These are phyloP conservation scores for Urophycis tenuis DNA, from an alignment of 2,797 vertebrate species.

Conservation along the genomic window DNA sequence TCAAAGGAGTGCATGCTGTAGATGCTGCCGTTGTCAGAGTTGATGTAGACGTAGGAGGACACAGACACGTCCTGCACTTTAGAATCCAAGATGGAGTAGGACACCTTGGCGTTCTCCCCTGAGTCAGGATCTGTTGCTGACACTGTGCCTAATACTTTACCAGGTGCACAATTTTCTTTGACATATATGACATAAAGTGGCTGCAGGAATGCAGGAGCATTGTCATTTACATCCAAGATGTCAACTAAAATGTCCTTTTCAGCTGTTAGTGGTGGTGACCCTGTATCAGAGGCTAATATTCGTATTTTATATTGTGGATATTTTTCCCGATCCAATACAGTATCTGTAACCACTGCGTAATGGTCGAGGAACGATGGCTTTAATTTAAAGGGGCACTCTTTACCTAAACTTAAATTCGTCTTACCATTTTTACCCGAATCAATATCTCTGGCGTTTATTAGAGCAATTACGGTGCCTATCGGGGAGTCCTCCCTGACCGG, in stretches of 20 bases:
- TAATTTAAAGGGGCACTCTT: conserved; percentile 59
- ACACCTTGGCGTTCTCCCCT: conserved; percentile 56
- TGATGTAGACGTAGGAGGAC: conserved; percentile 77
- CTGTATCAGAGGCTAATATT: conserved; percentile 61
- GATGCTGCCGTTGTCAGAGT: conserved; percentile 77
- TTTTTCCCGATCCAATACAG: conserved; percentile 62
- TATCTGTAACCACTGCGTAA: conserved; percentile 64
- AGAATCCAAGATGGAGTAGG: conserved; percentile 69
- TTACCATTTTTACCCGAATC: conserved; percentile 70
- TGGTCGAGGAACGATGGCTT: conserved; percentile 63
- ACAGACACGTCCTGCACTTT: conserved; percentile 68
- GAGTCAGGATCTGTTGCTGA: conserved; percentile 70
- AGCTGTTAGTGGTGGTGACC: conserved; percentile 61
- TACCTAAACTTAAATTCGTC: conserved; percentile 50
- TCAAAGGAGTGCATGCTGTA: conserved; percentile 74
- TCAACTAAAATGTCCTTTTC: conserved; percentile 61
- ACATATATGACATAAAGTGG: conserved; percentile 65
- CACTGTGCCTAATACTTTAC: conserved; percentile 68
- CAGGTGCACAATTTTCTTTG: conserved; percentile 71
- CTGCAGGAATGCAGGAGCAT: conserved; percentile 69
- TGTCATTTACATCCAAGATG: conserved; percentile 76
- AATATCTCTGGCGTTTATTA: conserved; percentile 66
- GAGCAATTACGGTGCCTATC: conserved; percentile 71
- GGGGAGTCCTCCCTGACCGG: conserved; percentile 70
- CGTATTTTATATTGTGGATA: conserved; percentile 52